Evolutionary conservation across 2,888 invertebrate genomes (phyloP), one percentile per base, ranked within the genome.

Genomic region (Lomographa bimaculata): DNA sequence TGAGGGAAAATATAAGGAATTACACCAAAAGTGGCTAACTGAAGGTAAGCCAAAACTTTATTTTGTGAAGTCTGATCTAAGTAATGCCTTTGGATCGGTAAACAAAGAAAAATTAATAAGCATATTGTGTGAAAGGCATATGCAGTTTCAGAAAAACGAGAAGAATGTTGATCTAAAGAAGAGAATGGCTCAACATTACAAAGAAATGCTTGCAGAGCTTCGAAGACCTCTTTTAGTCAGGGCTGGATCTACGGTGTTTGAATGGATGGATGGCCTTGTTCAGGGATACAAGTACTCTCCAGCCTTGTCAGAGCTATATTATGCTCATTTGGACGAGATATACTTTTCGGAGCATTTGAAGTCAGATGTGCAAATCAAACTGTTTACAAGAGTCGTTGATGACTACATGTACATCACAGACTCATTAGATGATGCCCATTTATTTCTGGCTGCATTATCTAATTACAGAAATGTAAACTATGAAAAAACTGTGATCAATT

Each of bases 201-300:
- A 69, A 60, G 82, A 85, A 30, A 51, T 87, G 9, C 42, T 81
- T 3, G 21, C 49, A n/a, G 89, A 89, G 39, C 58, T 89, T 5
- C 61, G 64, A 7, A 80, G 69, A 40, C 85, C 87, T 3, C 58
- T 89, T 7, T 50, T 87, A 7, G 71, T 90, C n/a, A 61, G 86
- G 16, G 73, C 76, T 19, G 90, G 90, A 2, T 86, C 86, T 2
- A 80, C 87, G 5, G 62, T 85, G n/a, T 90, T 75, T 56, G 71
- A 80, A 57, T 90, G 90, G 89, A 81, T 64, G 28, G 64, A 76
- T 52, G 90, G 89, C 17, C 62, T 90, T 11, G 82, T 89, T 1
- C 90, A 90, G 54, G 90, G 89, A 1, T 87, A 89, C 42, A 83
- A 80, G 55, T 89, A 80, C 57, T 90, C 90, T 1, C 89, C 90